A percentile compares a stretch with the other conserved stretches of the same genome.
phyloP scores from a whole-genome alignment of 2,888 invertebrate genomes.

The Autographa pulchrina region DNA sequence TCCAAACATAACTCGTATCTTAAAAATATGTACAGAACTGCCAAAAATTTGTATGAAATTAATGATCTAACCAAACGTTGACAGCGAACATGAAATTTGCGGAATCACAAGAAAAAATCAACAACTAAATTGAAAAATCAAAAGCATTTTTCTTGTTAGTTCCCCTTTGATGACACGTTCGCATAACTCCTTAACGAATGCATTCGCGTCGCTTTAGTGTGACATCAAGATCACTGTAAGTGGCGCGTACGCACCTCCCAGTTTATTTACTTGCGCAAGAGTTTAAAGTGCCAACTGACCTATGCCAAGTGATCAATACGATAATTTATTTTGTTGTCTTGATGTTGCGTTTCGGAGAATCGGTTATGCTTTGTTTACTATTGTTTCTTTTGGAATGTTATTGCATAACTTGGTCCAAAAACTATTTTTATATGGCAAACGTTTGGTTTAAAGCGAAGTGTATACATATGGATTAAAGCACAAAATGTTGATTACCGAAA shows the following conservation, averaged over 20 bases:
- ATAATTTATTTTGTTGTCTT: conserved; percentile 46
- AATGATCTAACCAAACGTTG: neutral
- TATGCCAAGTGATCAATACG: conserved; percentile 48
- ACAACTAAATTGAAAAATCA: neutral
- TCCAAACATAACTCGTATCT: no score
- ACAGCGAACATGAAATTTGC: neutral
- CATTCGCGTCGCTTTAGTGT: conserved; percentile 6
- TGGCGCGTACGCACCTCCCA: conserved; percentile 47
- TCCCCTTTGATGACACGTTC: neutral
- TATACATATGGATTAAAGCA: no score
- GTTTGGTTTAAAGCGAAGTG: neutral
- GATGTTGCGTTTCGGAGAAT: conserved; percentile 27
- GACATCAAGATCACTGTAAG: conserved; percentile 30
- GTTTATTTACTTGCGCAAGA: conserved; percentile 51
- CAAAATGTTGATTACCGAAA: no score
- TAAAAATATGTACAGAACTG: neutral
- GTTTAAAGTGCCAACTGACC: conserved; percentile 52
- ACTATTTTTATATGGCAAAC: neutral
- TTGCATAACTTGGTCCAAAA: neutral
- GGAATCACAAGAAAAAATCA: neutral
- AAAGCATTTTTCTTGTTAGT: neutral
- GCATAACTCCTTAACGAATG: conserved; percentile 5
- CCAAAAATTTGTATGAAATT: neutral
- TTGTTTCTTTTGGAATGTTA: neutral
- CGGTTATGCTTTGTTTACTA: neutral